Conservation (phyloP, 2,797 vertebrate species). For the Etheostoma perlongum region DNA sequence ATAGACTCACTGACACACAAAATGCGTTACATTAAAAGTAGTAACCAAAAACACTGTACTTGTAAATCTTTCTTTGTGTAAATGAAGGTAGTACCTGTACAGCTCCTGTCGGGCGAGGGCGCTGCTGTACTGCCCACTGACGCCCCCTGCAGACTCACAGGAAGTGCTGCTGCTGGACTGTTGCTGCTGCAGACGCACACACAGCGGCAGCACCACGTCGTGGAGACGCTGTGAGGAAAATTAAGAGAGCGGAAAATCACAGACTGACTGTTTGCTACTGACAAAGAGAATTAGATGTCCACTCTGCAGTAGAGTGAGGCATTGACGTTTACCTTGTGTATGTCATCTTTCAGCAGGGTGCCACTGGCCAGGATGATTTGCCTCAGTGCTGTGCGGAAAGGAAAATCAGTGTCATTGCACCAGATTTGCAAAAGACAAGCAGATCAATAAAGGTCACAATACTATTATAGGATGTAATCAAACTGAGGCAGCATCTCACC, state of each 20-base stretch:
- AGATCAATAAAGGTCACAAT: not conserved
- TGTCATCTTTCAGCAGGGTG: constrained; percentile 89
- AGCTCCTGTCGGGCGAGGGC: constrained; percentile 86
- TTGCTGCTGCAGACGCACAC: constrained; percentile 88
- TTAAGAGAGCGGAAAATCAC: not conserved
- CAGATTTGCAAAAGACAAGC: not conserved
- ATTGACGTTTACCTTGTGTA: constrained; percentile 86
- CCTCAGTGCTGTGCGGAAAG: constrained; percentile 82
- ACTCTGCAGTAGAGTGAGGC: rapidly evolving
- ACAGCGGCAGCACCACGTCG: constrained; percentile 88
- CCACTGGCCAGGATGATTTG: constrained; percentile 87
- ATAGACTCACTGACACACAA: not conserved
- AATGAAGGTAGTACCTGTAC: constrained; percentile 74
- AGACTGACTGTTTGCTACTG: not conserved
- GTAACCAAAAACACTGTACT: not conserved
- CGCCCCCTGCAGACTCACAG: constrained; percentile 64
- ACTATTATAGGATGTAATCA: not conserved
- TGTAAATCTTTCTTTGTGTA: not conserved
- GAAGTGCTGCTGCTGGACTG: constrained; percentile 72
- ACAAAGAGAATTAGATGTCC: rapidly evolving
- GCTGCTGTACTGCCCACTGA: constrained; percentile 85
- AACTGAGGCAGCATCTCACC: constrained; percentile 70
- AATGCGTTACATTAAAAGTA: not conserved
- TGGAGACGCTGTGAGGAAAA: constrained; percentile 85
- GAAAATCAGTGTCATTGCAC: not conserved